Percentiles rank a stretch among this genome's conserved stretches.
Evolutionary conservation across 1,140 invertebrate genomes (phyloP).

Genomic region (Caerostris extrusa): DNA sequence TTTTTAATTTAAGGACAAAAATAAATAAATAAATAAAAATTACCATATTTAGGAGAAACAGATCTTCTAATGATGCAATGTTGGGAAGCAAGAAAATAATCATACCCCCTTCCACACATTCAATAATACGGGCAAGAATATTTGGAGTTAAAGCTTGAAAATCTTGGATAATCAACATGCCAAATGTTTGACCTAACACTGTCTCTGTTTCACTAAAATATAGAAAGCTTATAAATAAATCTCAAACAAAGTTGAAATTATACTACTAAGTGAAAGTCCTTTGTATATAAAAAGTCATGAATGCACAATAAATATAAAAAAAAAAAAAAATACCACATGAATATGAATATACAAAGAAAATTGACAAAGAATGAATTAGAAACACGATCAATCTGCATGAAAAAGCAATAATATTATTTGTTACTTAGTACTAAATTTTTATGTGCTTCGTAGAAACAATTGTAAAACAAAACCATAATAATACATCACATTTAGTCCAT

Average conservation of each 20-base stretch:
- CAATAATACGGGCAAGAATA: constrained; percentile 96
- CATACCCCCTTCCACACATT: constrained; percentile 98
- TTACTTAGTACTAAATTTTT: too few relatives aligned
- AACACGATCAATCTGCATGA: too few relatives aligned
- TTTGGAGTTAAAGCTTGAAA: constrained; percentile 99
- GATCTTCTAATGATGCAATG: constrained; percentile 93
- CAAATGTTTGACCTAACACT: constrained; percentile 97
- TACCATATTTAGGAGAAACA: constrained; percentile 97
- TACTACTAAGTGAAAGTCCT: background rate
- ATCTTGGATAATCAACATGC: constrained; percentile 86
- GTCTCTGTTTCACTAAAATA: constrained; percentile 91
- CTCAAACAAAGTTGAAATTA: background rate
- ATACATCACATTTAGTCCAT: too few relatives aligned
- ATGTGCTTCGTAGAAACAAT: too few relatives aligned
- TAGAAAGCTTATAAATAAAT: constrained; percentile 30
- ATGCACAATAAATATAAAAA: background rate
- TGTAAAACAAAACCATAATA: too few relatives aligned
- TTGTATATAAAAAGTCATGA: background rate
- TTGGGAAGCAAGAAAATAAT: constrained; percentile 92
- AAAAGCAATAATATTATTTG: too few relatives aligned
- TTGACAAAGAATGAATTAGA: too few relatives aligned
- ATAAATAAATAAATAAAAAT: background rate
- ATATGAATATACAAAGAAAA: too few relatives aligned
- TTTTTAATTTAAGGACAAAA: background rate
- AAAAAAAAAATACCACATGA: too few relatives aligned